Evolutionary conservation across 2,797 vertebrate genomes (phyloP), one percentile per base, ranked within the genome.

Genomic region (Nyctibius grandis): DNA sequence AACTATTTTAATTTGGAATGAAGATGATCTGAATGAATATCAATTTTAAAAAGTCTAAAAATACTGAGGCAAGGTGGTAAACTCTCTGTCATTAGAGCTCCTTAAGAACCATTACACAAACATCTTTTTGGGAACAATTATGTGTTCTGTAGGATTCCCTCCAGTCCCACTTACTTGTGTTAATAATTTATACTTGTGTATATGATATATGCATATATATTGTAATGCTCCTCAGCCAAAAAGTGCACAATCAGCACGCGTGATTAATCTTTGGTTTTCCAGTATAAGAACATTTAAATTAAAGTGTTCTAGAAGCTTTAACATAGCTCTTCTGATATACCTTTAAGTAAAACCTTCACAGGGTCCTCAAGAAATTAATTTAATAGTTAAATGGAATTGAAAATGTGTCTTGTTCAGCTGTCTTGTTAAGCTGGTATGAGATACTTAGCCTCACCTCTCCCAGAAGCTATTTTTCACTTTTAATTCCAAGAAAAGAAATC

Each of bases 381-480:
- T 33, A 34, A 65, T 15, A 77, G 45, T 45, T 33, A 88, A 84
- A 81, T 23, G 2, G 54, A 74, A 86, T 61, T 61, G 42, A 45
- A 88, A 83, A 68, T 16, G 5, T 74, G 33, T 61, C 29, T 56
- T 70, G 16, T 89, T 91, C 33, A 31, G 26, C 61, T 91, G 29
- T 44, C 81, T 65, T 61, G 9, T 64, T 86, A 82, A 93, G 34
- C 50, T 89, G 23, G 72, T 76, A 70, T 23, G 48, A 88, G 34
- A 33, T 79, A 25, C 51, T 78, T 50, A 74, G 45, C 57, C 29
- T 83, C 82, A 23, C 63, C 64, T 94, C 70, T 61, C 60, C 50
- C 36, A 91, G 80, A 89, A 90, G 42, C 48, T 75, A 74, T 90
- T 93, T 95, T 96, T 88, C 36, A 36, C 72, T 93, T 88, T 40